phyloP scores from a whole-genome alignment of 1,140 invertebrate species.

The Piezodorus guildinii region DNA sequence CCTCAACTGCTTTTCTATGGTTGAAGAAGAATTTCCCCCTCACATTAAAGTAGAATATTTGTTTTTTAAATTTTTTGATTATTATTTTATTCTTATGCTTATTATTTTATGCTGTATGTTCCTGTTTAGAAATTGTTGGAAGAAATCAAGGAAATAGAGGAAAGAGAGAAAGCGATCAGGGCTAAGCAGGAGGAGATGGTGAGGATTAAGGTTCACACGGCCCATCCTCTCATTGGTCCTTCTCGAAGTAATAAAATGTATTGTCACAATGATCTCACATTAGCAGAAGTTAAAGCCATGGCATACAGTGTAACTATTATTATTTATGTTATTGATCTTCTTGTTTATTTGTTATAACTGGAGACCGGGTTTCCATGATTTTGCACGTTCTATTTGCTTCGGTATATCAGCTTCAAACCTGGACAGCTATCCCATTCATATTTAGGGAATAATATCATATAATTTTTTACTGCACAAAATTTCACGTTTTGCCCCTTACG shows the following conservation, averaged over 20 bases:
- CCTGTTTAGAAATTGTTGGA: slow-evolving; percentile 43
- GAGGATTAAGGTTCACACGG: slow-evolving; percentile 51
- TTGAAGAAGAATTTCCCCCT: slow-evolving; percentile 55
- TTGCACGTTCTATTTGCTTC: too few relatives aligned
- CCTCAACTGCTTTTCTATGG: slow-evolving; percentile 55
- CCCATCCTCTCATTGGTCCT: slow-evolving; percentile 44
- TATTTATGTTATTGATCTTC: too few relatives aligned
- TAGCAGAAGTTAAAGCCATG: slow-evolving; percentile 43
- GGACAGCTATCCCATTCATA: too few relatives aligned
- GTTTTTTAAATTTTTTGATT: slow-evolving; percentile 6
- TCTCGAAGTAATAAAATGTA: slow-evolving; percentile 43
- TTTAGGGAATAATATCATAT: too few relatives aligned
- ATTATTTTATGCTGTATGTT: slow-evolving; percentile 1
- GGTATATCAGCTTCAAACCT: too few relatives aligned
- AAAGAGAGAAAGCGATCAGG: slow-evolving; percentile 45
- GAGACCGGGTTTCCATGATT: too few relatives aligned
- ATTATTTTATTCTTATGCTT: slow-evolving; percentile 24
- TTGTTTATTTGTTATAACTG: too few relatives aligned
- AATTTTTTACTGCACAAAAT: too few relatives aligned
- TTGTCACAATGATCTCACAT: slow-evolving; percentile 43
- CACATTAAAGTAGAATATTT: slow-evolving; percentile 48
- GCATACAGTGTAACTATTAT: slow-evolving; percentile 40
- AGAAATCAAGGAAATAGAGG: slow-evolving; percentile 53
- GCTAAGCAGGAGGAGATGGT: slow-evolving; percentile 49
- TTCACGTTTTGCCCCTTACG: too few relatives aligned